A percentile compares a stretch with the other conserved stretches of the same genome.
phyloP scores from a whole-genome alignment of 2,797 vertebrate genomes.

The Chiroxiphia lanceolata region DNA sequence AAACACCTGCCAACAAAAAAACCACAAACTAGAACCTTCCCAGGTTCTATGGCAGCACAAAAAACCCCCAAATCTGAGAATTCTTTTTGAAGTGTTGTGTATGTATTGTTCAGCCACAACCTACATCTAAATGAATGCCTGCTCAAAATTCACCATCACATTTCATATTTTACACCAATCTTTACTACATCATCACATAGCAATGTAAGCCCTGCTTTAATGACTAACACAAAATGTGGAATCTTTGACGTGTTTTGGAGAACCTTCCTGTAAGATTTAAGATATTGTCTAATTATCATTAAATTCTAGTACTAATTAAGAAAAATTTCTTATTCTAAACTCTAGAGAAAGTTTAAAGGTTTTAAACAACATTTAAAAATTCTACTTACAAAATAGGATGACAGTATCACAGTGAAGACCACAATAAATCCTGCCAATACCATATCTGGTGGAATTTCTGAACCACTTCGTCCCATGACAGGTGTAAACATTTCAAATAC shows the following conservation, averaged over 20 bases:
- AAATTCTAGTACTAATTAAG: not conserved
- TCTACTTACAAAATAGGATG: conserved; percentile 92
- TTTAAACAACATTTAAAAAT: not conserved
- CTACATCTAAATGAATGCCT: not conserved
- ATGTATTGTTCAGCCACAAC: not conserved
- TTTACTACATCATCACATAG: not conserved
- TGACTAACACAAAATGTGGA: not conserved
- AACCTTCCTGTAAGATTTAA: not conserved
- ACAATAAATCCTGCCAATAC: conserved; percentile 87
- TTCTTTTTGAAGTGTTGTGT: not conserved
- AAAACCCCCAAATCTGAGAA: not conserved
- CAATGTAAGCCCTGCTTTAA: not conserved
- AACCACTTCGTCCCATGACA: conserved; percentile 94
- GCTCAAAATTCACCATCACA: not conserved
- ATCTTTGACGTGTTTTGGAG: not conserved
- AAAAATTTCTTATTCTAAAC: not conserved
- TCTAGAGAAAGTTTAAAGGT: not conserved
- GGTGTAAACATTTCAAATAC: conserved; percentile 97
- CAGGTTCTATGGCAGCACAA: not conserved
- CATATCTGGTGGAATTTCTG: conserved; percentile 91
- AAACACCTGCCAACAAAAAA: not conserved
- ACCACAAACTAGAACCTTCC: not conserved
- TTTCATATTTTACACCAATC: not conserved
- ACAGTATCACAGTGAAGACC: conserved; percentile 84
- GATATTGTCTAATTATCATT: not conserved